phyloP scores from a whole-genome alignment of 2,113 vertebrate species.

The Tupaia tana region DNA sequence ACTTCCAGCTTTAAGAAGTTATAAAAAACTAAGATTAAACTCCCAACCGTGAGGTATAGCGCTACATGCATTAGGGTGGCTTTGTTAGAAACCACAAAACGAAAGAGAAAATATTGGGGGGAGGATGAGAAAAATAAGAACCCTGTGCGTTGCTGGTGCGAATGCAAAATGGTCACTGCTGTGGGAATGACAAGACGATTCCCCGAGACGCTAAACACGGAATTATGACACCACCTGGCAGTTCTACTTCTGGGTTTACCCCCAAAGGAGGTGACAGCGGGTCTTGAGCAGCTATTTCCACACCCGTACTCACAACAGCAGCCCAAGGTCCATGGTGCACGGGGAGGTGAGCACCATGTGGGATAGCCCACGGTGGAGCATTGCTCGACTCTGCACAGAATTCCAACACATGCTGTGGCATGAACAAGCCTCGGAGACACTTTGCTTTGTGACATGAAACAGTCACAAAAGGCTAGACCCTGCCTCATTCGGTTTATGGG shows the following conservation, averaged over 20 bases:
- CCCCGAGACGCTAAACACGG: neutral
- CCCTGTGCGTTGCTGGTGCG: neutral
- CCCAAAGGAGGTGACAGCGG: neutral
- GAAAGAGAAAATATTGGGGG: neutral
- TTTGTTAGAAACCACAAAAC: neutral
- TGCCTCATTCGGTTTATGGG: neutral
- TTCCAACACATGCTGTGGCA: neutral
- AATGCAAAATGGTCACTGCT: neutral
- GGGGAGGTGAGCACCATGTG: no score
- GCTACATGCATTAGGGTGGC: neutral
- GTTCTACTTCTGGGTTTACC: neutral
- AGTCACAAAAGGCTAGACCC: neutral
- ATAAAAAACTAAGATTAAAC: neutral
- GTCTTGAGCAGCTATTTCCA: neutral
- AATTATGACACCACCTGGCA: neutral
- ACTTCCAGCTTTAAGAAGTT: neutral
- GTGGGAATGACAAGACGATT: rapidly evolving
- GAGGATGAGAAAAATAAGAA: neutral
- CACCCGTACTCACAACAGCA: neutral
- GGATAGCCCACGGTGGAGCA: rapidly evolving
- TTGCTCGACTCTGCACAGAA: neutral
- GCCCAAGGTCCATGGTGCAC: no score
- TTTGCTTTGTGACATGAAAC: neutral
- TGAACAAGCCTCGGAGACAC: neutral
- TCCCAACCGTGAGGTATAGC: neutral